Base-by-base conservation (phyloP, 2,888 invertebrate genomes). In the Hirudinaria manillensis region DNA sequence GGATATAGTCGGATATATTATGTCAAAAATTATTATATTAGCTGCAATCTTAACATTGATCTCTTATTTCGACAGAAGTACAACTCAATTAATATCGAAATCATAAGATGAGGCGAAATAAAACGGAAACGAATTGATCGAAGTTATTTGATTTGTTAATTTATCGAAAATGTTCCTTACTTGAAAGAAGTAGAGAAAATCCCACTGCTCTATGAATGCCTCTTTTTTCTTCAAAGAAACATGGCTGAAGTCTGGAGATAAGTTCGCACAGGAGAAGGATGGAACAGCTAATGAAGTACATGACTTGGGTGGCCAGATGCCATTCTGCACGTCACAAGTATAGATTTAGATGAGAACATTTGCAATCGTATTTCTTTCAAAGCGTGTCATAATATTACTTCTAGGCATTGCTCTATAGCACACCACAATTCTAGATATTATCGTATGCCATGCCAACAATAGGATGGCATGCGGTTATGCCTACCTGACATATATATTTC, bases 241-340 rank as follows among this genome's bases (percentile, higher is more conserved):
- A 65, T 24, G 65, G 27, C 10, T 74, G 74, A 6, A 74, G 27
- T 21, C 67, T 56, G 27, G 66, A 65, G 19, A 74, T 24, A 66
- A 74, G 24, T 56, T 74, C 74, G 66, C 74, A 65, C 34, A 74
- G 19, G 21, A 74, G 51, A 29, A 74, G 29, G n/a, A 74, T 66
- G 16, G 74, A 53, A 32, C 45, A 45, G 24, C 74, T 66, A 45
- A 74, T 66, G 67, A 74, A 74, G 53, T 74, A 74, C 19, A 74
- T 38, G 45, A 74, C 74, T 38, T 74, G 74, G 2, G 66, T 51
- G 2, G 74, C 74, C 45, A 74, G 38, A 34, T 74, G 74, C 74
- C 74, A 74, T 45, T 74, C 74, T 74, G 38, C 21, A 53, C 21
- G 16, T 53, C 16, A 45, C 45, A 10, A 45, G 3, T 45, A 16